Evolutionary conservation across 2,113 vertebrate species (phyloP), one percentile per base, ranked within the genome.

Genomic region (Halcyon senegalensis): DNA sequence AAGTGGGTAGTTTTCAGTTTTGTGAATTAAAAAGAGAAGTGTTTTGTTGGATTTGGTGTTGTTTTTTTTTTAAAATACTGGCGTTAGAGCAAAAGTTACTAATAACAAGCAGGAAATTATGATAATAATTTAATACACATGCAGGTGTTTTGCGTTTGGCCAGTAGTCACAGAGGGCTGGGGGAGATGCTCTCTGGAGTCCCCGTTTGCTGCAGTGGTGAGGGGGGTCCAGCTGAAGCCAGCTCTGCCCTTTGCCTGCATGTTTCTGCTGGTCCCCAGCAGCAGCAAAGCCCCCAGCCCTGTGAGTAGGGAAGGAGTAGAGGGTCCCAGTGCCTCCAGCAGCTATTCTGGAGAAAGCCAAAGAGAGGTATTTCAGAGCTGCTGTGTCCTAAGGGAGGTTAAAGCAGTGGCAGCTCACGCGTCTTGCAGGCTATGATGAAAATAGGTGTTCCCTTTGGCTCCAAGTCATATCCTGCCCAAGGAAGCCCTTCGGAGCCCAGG

Each of bases 81-180:
- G 31, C 74, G 63, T 63, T 77, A 11, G 76, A 93, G 84, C 76
- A 79, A 74, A 87, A 59, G 91, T 84, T 44, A 67, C 92, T 44
- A 96, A 86, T 77, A 95, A 84, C 13, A 59, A 70, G 96, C 94
- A 96, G 96, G 96, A 97, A 97, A 95, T 78, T 69, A 81, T 91
- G 79, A 80, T 74, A 35, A 93, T 83, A 62, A 95, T 88, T 90
- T 67, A 85, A 85, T 94, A 31, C 56, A 63, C 55, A 21, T 21
- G 88, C 96, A 94, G 94, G 95, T 96, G 94, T 91, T 95, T 66
- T 48, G 9, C 50, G 51, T 50, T 95, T 88, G 93, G 77, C 75
- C 90, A 79, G 91, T 60, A 82, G 85, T 94, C 91, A 84, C 60
- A 44, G 76, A 13, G 76, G 14, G 0, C 3, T 0, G 69, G 69